These are phyloP conservation scores for Paramisgurnus dabryanus DNA, from an alignment of 2,113 vertebrate genomes.

Conservation along the genomic window DNA sequence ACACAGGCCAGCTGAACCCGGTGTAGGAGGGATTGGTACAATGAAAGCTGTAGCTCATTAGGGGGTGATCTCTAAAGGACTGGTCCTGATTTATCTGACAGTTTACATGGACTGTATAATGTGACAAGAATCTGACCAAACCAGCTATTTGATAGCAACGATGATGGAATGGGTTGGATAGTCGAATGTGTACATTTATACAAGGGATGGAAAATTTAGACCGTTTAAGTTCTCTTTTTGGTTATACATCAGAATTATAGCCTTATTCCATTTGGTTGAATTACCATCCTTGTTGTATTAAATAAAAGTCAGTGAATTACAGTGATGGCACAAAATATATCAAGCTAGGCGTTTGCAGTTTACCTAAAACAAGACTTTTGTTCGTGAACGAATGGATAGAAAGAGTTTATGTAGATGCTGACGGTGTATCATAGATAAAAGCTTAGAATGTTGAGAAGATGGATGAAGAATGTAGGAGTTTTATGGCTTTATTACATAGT, in stretches of 20 bases:
- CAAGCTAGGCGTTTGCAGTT: conserved; percentile 11
- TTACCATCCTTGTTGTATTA: conserved; percentile 31
- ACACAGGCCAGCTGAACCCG: conserved; percentile 75
- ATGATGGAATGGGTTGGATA: conserved; percentile 2
- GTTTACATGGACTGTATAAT: conserved; percentile 26
- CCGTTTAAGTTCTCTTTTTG: conserved; percentile 12
- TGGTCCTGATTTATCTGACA: conserved; percentile 25
- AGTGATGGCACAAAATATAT: not conserved
- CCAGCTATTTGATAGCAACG: not conserved
- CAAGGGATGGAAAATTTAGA: conserved; percentile 1
- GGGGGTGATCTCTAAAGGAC: not conserved
- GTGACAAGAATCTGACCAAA: conserved; percentile 21
- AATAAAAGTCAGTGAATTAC: conserved; percentile 9
- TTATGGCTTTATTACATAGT: conserved; percentile 28
- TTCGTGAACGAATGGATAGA: conserved; percentile 11
- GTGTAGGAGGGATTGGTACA: conserved; percentile 39
- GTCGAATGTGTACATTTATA: conserved; percentile 31
- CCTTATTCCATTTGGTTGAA: not conserved
- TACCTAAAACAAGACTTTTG: not conserved
- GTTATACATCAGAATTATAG: conserved; percentile 28
- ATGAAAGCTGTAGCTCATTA: not conserved
- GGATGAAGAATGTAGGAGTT: conserved; percentile 43
- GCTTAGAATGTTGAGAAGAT: conserved; percentile 29
- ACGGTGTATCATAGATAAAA: conserved; percentile 12
- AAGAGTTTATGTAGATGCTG: conserved; percentile 13